phyloP scores from a whole-genome alignment of 2,888 invertebrate species.

The Tetanocera ferruginea region DNA sequence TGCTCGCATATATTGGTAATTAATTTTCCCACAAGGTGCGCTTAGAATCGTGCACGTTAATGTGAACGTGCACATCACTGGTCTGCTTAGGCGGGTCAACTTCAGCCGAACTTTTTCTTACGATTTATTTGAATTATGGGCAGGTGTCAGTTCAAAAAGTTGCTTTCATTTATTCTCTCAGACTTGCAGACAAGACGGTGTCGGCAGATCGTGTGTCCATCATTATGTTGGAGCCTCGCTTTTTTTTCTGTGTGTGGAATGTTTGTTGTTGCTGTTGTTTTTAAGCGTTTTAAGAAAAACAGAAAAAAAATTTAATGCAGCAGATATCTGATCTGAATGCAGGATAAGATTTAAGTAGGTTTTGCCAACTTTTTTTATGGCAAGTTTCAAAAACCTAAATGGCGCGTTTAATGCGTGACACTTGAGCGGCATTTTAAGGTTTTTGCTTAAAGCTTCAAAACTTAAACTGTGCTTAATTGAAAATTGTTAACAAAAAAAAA shows the following conservation, averaged over 20 bases:
- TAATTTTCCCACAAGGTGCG: constrained; percentile 40
- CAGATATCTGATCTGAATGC: too few relatives aligned
- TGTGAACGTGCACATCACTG: background rate
- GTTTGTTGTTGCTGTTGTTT: background rate
- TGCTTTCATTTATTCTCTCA: constrained; percentile 50
- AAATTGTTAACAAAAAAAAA: too few relatives aligned
- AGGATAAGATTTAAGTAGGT: too few relatives aligned
- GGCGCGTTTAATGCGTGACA: too few relatives aligned
- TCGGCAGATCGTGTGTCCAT: constrained; percentile 30
- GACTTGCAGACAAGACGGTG: background rate
- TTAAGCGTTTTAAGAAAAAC: background rate
- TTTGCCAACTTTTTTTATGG: too few relatives aligned
- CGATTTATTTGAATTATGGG: constrained; percentile 37
- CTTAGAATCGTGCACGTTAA: constrained; percentile 4
- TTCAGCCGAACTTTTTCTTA: background rate
- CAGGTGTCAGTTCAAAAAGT: constrained; percentile 53
- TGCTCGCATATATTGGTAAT: constrained; percentile 34
- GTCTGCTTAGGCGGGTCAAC: background rate
- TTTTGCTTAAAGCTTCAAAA: too few relatives aligned
- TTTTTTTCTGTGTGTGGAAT: background rate
- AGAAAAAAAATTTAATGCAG: too few relatives aligned
- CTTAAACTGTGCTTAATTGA: too few relatives aligned
- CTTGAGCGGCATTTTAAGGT: too few relatives aligned
- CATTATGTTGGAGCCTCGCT: constrained; percentile 5
- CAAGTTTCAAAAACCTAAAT: too few relatives aligned